These are phyloP conservation scores for Cherax destructor DNA, from an alignment of 1,140 invertebrate genomes.

Conservation along the genomic window DNA sequence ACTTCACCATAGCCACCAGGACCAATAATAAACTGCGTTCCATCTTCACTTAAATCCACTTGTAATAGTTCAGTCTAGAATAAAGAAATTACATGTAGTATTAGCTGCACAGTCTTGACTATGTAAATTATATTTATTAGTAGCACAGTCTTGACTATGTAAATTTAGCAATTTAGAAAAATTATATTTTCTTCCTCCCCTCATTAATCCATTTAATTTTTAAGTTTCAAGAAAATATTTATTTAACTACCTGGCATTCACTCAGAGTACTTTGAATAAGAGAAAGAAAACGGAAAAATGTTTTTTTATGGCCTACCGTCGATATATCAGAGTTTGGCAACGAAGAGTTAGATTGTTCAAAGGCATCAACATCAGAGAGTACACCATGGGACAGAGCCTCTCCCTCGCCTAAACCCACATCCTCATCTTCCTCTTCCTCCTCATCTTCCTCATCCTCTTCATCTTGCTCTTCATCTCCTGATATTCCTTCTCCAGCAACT, in stretches of 20 bases:
- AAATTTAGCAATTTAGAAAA: too few species aligned
- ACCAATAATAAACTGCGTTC: conserved; percentile 71
- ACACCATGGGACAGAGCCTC: conserved; percentile 40
- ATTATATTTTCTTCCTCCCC: too few species aligned
- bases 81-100: background rate
- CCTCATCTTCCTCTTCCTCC: conserved; percentile 66
- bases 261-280: too few species aligned
- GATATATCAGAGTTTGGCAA: conserved; percentile 67
- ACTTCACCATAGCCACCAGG: conserved; percentile 64
- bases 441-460: conserved; percentile 63
- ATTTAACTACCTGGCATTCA: too few species aligned
- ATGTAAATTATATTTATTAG: too few species aligned
- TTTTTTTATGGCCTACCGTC: conserved; percentile 37
- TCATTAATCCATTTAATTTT: too few species aligned
- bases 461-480: conserved; percentile 42
- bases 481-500: conserved; percentile 33
- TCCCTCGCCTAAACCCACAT: conserved; percentile 37
- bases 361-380: conserved; percentile 58
- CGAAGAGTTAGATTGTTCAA: conserved; percentile 64
- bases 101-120: too few species aligned
- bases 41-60: conserved; percentile 71
- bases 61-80: conserved; percentile 69
- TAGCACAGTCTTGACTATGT: too few species aligned
- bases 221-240: too few species aligned
- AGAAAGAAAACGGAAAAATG: too few species aligned